These are phyloP conservation scores for Okapia johnstoni DNA, from an alignment of 2,113 vertebrate species.

Conservation along the genomic window DNA sequence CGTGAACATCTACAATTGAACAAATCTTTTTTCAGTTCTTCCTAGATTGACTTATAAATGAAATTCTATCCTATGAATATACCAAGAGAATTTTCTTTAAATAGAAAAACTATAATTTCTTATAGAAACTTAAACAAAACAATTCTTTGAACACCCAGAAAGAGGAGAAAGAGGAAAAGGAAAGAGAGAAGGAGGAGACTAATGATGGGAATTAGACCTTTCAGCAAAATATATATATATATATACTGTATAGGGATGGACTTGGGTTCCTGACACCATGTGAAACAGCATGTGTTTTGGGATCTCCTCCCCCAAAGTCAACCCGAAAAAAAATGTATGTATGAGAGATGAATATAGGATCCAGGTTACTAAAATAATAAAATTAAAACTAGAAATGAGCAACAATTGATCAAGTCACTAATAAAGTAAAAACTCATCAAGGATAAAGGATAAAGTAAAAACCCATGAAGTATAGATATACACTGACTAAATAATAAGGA, in stretches of 20 bases:
- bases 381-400: background rate
- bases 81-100: background rate
- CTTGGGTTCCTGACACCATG: background rate
- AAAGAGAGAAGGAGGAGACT: background rate
- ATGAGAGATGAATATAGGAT: background rate
- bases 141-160: background rate
- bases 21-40: background rate
- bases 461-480: background rate
- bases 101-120: background rate
- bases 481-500: background rate
- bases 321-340: background rate
- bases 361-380: background rate
- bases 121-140: background rate
- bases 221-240: background rate
- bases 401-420: background rate
- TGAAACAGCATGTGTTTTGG: background rate
- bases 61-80: background rate
- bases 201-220: background rate
- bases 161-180: background rate
- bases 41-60: background rate
- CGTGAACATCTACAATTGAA: background rate
- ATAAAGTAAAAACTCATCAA: background rate
- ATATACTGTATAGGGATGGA: background rate
- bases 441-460: background rate
- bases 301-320: background rate